A percentile compares a stretch with the other conserved stretches of the same genome.
Conservation (phyloP, 1,140 invertebrate species). For the Drosophila leontia region DNA sequence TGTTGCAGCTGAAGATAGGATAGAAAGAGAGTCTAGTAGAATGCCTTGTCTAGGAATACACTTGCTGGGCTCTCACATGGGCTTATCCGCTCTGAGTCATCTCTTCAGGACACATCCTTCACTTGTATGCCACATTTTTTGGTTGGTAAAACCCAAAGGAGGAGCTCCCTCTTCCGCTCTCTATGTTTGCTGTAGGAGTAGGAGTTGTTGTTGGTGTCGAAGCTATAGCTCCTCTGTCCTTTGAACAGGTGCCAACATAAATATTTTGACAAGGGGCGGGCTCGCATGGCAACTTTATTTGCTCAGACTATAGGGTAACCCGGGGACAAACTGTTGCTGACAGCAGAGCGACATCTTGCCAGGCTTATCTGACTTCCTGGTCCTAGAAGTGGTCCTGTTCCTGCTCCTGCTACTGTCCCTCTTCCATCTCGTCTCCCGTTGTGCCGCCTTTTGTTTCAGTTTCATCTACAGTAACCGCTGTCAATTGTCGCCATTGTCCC, state of each 20-base stretch:
- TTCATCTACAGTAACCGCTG: conserved; percentile 56
- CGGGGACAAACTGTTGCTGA: conserved; percentile 15
- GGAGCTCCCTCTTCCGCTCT: conserved; percentile 17
- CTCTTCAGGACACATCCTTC: neutral
- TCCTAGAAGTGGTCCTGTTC: conserved; percentile 1
- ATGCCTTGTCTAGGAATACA: neutral
- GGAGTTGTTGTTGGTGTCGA: conserved; percentile 1
- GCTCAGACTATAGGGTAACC: neutral
- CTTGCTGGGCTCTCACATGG: neutral
- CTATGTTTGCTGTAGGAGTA: conserved; percentile 7
- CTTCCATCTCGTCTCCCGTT: neutral
- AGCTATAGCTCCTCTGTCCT: conserved; percentile 1
- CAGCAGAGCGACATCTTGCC: conserved; percentile 67
- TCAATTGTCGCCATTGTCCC: conserved; percentile 72
- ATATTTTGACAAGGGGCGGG: conserved; percentile 73
- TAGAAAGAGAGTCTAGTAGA: neutral
- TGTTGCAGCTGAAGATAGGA: neutral
- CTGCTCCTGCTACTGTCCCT: neutral
- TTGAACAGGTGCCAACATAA: conserved; percentile 74
- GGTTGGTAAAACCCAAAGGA: conserved; percentile 23
- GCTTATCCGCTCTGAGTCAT: neutral
- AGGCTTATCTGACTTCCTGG: conserved; percentile 75
- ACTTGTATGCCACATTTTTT: conserved; percentile 18
- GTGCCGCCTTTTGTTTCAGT: conserved; percentile 50
- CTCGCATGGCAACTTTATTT: conserved; percentile 54